phyloP scores from a whole-genome alignment of 2,888 invertebrate genomes.

The Macrosiphum euphorbiae region DNA sequence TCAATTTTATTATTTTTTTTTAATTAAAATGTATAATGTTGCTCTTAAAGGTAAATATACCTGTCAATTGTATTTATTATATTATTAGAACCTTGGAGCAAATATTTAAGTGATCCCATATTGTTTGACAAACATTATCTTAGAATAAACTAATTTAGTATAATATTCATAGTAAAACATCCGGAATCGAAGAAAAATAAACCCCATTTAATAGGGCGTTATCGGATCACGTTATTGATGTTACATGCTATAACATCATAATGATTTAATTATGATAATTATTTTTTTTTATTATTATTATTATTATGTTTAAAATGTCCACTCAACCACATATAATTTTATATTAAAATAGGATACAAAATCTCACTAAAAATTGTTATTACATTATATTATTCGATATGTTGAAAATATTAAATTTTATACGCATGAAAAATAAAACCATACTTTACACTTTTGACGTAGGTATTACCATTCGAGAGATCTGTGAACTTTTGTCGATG shows the following conservation, averaged over 20 bases:
- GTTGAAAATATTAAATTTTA: background rate
- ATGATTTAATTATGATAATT: background rate
- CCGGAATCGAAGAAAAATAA: background rate
- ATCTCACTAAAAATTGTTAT: background rate
- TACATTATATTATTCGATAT: background rate
- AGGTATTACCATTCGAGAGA: background rate
- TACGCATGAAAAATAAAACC: background rate
- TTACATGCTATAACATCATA: background rate
- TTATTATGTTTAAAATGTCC: background rate
- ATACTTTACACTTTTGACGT: background rate
- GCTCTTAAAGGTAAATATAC: too few relatives aligned
- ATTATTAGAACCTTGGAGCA: background rate
- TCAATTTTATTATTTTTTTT: too few relatives aligned
- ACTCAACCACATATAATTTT: background rate
- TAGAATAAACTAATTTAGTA: too few relatives aligned
- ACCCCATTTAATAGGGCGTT: background rate
- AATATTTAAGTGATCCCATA: background rate
- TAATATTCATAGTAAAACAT: background rate
- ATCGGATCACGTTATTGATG: background rate
- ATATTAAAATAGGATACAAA: background rate
- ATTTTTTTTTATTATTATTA: background rate
- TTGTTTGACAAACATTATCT: too few relatives aligned
- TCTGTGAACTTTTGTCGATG: background rate
- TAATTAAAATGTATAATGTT: too few relatives aligned
- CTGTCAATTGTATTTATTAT: too few relatives aligned